phyloP scores from a whole-genome alignment of 2,888 invertebrate genomes.

The Amiota minor region DNA sequence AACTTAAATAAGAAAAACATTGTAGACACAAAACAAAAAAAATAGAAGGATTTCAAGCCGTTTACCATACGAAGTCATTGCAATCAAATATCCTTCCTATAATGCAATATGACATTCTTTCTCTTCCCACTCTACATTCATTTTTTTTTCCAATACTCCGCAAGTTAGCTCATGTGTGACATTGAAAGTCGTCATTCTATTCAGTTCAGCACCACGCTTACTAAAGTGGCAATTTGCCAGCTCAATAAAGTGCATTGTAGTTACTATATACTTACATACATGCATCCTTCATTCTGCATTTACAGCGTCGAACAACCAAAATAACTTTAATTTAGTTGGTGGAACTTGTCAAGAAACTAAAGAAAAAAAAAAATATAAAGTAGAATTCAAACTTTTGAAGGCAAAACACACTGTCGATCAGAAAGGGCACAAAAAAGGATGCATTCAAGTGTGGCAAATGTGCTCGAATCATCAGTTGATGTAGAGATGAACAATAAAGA shows the following conservation, averaged over 20 bases:
- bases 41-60: not conserved
- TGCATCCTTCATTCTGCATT: not conserved
- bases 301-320: not conserved
- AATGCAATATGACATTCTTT: too few species aligned
- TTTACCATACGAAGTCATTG: slow-evolving; percentile 4
- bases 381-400: too few species aligned
- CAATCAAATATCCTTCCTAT: too few species aligned
- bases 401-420: not conserved
- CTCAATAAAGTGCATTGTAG: slow-evolving; percentile 9
- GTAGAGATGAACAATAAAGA: slow-evolving; percentile 1
- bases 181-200: slow-evolving; percentile 3
- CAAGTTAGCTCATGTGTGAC: slow-evolving; percentile 2
- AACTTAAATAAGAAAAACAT: not conserved
- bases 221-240: slow-evolving; percentile 23
- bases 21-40: not conserved
- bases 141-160: not conserved
- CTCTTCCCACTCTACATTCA: too few species aligned
- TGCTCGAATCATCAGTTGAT: not conserved
- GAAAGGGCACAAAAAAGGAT: not conserved
- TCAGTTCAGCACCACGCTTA: not conserved
- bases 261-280: not conserved
- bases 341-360: not conserved
- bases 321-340: slow-evolving; percentile 9
- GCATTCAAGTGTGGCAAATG: slow-evolving; percentile 7
- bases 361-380: too few species aligned